Evolutionary conservation across 2,888 invertebrate genomes (phyloP).

Genomic region (Julus scandinavius): DNA sequence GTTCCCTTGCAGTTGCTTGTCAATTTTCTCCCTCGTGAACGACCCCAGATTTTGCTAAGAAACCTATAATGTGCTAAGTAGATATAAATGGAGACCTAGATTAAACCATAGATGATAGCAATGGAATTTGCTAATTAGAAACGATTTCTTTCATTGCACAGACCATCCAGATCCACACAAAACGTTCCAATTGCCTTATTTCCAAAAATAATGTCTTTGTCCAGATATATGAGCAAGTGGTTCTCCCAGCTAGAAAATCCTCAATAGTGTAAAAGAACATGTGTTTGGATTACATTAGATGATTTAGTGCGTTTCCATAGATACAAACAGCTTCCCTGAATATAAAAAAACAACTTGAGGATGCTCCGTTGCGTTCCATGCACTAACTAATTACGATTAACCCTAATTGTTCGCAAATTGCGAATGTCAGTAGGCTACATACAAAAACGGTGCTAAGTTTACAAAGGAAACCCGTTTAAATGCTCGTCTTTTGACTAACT

Average conservation of each 20-base stretch:
- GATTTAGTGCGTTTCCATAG: neutral
- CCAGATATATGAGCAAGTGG: no score
- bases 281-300: no score
- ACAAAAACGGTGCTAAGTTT: neutral
- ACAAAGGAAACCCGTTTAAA: slow-evolving; percentile 7
- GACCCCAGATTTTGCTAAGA: neutral
- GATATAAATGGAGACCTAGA: neutral
- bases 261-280: neutral
- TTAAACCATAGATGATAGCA: no score
- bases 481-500: slow-evolving; percentile 27
- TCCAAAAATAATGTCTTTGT: no score
- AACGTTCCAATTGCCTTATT: no score
- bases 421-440: neutral
- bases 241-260: no score
- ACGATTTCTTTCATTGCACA: no score
- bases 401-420: neutral
- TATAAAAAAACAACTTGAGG: neutral
- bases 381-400: slow-evolving; percentile 37
- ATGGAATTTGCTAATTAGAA: no score
- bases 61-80: neutral
- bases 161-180: no score
- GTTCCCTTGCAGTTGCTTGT: neutral
- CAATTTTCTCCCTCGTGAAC: neutral
- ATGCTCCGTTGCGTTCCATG: neutral
- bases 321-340: neutral